phyloP scores from a whole-genome alignment of 1,140 invertebrate genomes.

The Babylonia areolata region DNA sequence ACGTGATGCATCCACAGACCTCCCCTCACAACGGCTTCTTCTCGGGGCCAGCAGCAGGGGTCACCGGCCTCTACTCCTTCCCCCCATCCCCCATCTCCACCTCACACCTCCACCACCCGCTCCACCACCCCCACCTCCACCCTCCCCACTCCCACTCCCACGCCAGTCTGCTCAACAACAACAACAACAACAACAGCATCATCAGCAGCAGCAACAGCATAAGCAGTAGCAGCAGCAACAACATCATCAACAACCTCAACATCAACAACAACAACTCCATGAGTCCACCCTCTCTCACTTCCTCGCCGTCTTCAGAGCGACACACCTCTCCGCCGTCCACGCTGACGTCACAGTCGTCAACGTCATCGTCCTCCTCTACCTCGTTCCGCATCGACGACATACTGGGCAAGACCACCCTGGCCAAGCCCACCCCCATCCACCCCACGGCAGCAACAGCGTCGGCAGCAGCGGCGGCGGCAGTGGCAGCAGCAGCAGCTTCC shows the following conservation, averaged over 20 bases:
- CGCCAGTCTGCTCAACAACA: conserved; percentile 6
- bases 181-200: not conserved
- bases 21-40: conserved; percentile 19
- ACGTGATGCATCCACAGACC: conserved; percentile 15
- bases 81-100: conserved; percentile 18
- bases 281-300: not conserved
- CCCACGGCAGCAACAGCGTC: not conserved
- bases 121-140: not conserved
- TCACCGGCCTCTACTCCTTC: conserved; percentile 22
- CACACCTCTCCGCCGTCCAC: not conserved
- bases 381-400: conserved; percentile 39
- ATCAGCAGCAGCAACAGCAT: too few relatives aligned
- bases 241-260: not conserved
- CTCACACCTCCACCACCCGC: not conserved
- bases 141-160: not conserved
- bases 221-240: not conserved
- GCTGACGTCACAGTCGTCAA: not conserved
- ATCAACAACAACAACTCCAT: not conserved
- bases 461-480: conserved; percentile 27
- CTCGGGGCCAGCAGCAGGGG: not conserved
- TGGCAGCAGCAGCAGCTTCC: conserved; percentile 16
- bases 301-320: not conserved
- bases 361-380: conserved; percentile 6
- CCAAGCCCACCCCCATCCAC: conserved; percentile 31
- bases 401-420: conserved; percentile 20